A percentile compares a stretch with the other conserved stretches of the same genome.
phyloP scores from a whole-genome alignment of 2,888 invertebrate genomes.

The Adela reaumurella region DNA sequence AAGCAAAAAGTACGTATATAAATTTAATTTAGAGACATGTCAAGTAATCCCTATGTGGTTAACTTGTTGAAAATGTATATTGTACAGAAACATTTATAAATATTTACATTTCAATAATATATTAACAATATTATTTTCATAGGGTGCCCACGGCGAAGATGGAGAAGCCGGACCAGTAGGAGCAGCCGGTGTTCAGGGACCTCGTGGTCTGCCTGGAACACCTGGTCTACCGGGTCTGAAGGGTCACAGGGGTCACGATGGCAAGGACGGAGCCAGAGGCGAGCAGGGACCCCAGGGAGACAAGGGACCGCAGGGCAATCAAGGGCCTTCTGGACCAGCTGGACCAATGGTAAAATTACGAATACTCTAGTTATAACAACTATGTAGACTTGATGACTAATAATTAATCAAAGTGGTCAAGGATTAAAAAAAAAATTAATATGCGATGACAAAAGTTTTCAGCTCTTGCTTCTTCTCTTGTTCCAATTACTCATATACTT shows the following conservation, averaged over 20 bases:
- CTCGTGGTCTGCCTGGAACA: constrained; percentile 68
- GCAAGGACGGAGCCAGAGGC: constrained; percentile 77
- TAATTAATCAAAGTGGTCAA: no score
- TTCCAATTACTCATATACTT: no score
- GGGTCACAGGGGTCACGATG: constrained; percentile 78
- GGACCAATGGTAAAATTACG: constrained; percentile 61
- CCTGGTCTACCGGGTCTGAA: constrained; percentile 80
- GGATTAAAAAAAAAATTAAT: neutral
- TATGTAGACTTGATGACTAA: no score
- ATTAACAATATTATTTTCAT: no score
- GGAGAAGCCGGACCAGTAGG: constrained; percentile 77
- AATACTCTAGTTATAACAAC: no score
- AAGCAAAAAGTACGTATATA: no score
- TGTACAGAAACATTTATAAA: no score
- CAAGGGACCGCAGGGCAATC: constrained; percentile 66
- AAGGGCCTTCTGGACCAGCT: constrained; percentile 67
- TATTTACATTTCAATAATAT: no score
- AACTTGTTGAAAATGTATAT: no score
- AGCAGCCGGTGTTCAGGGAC: constrained; percentile 66
- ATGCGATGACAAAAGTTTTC: neutral
- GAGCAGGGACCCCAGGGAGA: constrained; percentile 74
- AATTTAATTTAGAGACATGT: no score
- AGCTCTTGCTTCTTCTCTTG: neutral
- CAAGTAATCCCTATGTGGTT: no score
- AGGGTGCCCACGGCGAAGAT: constrained; percentile 77